Conservation (phyloP, 2,888 invertebrate species). For the Drosophila koepferae region DNA sequence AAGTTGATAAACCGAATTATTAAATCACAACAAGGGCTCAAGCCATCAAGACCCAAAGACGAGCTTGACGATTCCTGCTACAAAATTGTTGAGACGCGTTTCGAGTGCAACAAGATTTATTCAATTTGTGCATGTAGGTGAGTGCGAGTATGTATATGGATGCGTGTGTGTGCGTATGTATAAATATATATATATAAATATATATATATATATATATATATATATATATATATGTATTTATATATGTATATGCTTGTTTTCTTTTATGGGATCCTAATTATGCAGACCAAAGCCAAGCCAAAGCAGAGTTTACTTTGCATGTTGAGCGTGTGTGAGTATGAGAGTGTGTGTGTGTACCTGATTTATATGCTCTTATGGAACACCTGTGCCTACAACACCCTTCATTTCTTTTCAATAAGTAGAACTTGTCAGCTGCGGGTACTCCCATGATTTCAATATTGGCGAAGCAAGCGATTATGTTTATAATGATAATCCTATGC, state of each 20-base stretch:
- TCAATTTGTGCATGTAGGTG: constrained; percentile 46
- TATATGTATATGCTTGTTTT: constrained; percentile 29
- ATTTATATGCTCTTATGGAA: constrained; percentile 42
- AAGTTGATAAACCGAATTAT: constrained; percentile 64
- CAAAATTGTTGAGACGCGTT: not conserved
- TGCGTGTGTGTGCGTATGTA: not conserved
- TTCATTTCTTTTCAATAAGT: not conserved
- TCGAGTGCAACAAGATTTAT: constrained; percentile 43
- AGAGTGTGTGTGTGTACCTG: not conserved
- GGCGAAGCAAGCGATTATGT: not conserved
- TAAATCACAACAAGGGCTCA: constrained; percentile 60
- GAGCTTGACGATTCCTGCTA: constrained; percentile 13
- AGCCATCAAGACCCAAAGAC: constrained; percentile 8
- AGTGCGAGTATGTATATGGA: not conserved
- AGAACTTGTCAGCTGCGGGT: constrained; percentile 1
- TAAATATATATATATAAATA: not conserved
- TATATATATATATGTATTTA: not conserved
- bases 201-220: constrained; percentile 12
- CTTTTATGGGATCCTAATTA: constrained; percentile 28
- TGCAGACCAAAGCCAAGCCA: not conserved
- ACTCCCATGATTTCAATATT: not conserved
- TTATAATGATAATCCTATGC: constrained; percentile 6
- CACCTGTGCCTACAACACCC: constrained; percentile 50
- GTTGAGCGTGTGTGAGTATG: not conserved
- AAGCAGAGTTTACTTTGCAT: constrained; percentile 16